phyloP scores from a whole-genome alignment of 2,888 invertebrate genomes.

The Chironomus tentans region DNA sequence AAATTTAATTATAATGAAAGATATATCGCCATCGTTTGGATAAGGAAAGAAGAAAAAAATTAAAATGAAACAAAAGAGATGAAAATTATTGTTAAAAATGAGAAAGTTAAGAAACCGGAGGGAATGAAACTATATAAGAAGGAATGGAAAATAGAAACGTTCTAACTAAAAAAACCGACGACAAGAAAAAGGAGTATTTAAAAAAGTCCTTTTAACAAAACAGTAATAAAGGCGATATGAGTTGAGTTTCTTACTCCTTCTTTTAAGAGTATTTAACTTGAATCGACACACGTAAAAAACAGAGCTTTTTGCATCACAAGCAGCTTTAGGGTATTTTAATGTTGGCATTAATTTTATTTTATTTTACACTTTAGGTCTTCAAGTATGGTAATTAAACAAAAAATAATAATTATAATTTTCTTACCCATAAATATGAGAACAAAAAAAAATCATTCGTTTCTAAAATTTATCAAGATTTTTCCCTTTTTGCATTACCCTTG shows the following conservation, averaged over 20 bases:
- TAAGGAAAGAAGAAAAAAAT: conserved; percentile 9
- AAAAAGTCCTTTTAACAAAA: conserved; percentile 13
- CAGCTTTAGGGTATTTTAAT: conserved; percentile 9
- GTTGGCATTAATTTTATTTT: neutral
- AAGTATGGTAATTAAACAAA: too few species aligned
- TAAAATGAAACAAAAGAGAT: conserved; percentile 6
- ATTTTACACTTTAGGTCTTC: too few species aligned
- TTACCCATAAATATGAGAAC: too few species aligned
- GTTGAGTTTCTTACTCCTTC: neutral
- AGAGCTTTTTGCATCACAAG: conserved; percentile 14
- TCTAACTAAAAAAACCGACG: neutral
- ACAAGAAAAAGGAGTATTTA: conserved; percentile 18
- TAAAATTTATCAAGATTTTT: too few species aligned
- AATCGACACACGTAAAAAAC: neutral
- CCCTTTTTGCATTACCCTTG: too few species aligned
- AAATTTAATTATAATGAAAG: conserved; percentile 26
- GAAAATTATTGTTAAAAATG: conserved; percentile 16
- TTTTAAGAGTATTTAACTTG: neutral
- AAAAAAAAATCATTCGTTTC: too few species aligned
- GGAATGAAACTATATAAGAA: conserved; percentile 5
- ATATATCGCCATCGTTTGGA: conserved; percentile 25
- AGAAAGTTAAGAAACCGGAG: conserved; percentile 17
- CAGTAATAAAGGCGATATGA: conserved; percentile 23
- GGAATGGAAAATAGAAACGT: neutral
- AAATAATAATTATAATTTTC: too few species aligned